Percentiles rank a stretch among this genome's conserved stretches.
These are phyloP conservation scores for Ptychoptera albimana DNA, from an alignment of 2,888 invertebrate species.

Conservation along the genomic window DNA sequence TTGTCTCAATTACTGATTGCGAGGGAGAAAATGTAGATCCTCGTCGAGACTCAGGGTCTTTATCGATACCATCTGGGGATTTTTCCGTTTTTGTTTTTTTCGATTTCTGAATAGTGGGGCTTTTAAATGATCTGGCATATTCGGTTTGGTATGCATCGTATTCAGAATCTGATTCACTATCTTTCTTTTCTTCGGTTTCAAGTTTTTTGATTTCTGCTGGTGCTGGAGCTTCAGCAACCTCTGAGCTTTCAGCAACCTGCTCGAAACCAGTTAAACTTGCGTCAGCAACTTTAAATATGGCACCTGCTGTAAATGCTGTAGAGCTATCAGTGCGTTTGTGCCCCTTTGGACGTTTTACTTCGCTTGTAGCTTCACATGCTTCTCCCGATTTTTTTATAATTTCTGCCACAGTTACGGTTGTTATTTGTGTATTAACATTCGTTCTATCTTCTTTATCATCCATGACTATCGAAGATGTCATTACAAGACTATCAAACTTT, in stretches of 20 bases:
- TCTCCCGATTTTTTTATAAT: slow-evolving; percentile 15
- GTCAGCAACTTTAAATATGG: slow-evolving; percentile 21
- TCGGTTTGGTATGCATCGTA: slow-evolving; percentile 34
- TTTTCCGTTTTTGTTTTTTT: slow-evolving; percentile 17
- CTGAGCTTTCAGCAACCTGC: slow-evolving; percentile 15
- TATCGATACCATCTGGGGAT: slow-evolving; percentile 11
- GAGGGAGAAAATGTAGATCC: slow-evolving; percentile 27
- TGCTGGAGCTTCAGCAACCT: slow-evolving; percentile 21
- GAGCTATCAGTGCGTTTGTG: slow-evolving; percentile 41
- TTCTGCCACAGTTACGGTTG: slow-evolving; percentile 16
- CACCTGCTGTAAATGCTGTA: slow-evolving; percentile 17
- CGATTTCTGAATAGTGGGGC: slow-evolving; percentile 20
- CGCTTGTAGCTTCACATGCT: slow-evolving; percentile 13
- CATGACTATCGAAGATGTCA: slow-evolving; percentile 18
- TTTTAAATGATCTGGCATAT: slow-evolving; percentile 30
- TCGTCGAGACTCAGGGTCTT: slow-evolving; percentile 21
- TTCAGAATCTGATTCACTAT: slow-evolving; percentile 31
- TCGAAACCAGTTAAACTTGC: slow-evolving; percentile 2
- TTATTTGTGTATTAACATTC: slow-evolving; percentile 14
- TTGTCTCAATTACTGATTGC: slow-evolving; percentile 25
- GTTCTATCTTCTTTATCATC: slow-evolving; percentile 10
- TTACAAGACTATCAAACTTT: slow-evolving; percentile 12
- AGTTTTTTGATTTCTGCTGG: slow-evolving; percentile 12
- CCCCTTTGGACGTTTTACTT: slow-evolving; percentile 27
- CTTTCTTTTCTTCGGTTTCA: slow-evolving; percentile 23